phyloP scores from a whole-genome alignment of 2,888 invertebrate genomes.

The Timandra comae region DNA sequence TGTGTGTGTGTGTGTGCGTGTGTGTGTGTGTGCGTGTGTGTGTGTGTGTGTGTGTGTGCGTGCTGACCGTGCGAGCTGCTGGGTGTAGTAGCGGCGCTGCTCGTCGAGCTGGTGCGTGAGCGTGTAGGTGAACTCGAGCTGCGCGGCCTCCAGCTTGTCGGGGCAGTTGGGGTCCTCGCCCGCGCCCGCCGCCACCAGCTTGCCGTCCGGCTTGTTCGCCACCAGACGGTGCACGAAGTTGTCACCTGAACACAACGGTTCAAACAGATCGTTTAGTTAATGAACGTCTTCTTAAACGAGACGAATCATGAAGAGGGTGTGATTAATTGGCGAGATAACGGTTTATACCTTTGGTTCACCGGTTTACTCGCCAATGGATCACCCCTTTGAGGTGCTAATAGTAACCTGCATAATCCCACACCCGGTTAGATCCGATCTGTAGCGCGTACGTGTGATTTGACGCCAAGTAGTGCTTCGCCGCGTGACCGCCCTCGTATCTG shows the following conservation, averaged over 20 bases:
- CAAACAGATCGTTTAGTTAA: too few relatives aligned
- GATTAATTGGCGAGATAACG: too few relatives aligned
- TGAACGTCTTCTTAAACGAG: too few relatives aligned
- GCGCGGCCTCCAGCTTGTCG: constrained; percentile 93
- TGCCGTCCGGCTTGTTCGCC: constrained; percentile 97
- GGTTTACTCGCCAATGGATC: too few relatives aligned
- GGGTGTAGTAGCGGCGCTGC: constrained; percentile 94
- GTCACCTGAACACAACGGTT: constrained; percentile 80
- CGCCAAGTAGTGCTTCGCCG: constrained; percentile 95
- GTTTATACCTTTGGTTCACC: too few relatives aligned
- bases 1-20: too few relatives aligned
- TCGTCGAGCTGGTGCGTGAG: constrained; percentile 96
- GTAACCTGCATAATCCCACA: constrained; percentile 99
- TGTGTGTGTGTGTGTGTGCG: too few relatives aligned
- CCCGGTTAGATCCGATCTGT: constrained; percentile 96
- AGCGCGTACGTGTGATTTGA: constrained; percentile 98
- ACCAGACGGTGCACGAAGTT: constrained; percentile 97
- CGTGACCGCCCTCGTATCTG: constrained; percentile 87
- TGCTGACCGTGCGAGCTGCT: constrained; percentile 69
- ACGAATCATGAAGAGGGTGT: too few relatives aligned
- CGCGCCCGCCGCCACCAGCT: constrained; percentile 88
- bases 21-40: too few relatives aligned
- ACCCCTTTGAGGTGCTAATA: too few relatives aligned
- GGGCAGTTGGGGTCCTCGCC: constrained; percentile 66
- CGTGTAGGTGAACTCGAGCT: constrained; percentile 97